Conservation (phyloP, 2,888 invertebrate genomes). For the Elegia similella region DNA sequence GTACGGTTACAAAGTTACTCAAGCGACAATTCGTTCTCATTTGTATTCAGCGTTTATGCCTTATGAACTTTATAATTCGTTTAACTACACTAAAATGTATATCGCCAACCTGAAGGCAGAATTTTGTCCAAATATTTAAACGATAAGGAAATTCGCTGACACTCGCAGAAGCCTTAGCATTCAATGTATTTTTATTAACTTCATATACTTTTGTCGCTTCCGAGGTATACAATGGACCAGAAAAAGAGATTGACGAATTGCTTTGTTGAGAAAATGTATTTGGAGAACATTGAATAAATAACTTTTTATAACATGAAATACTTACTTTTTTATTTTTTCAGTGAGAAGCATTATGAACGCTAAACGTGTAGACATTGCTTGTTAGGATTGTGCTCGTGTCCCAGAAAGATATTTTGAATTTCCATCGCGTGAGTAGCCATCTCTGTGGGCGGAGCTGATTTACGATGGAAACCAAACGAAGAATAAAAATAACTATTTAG, state of each 20-base stretch:
- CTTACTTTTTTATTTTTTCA: too few relatives aligned
- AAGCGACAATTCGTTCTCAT: slow-evolving; percentile 1
- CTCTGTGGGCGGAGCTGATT: too few relatives aligned
- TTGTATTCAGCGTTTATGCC: slow-evolving; percentile 1
- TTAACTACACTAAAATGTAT: background rate
- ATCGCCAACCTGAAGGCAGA: background rate
- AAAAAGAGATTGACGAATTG: slow-evolving; percentile 7
- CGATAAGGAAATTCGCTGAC: slow-evolving; percentile 1
- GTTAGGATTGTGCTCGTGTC: too few relatives aligned
- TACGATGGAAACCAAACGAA: too few relatives aligned
- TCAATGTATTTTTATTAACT: slow-evolving; percentile 8
- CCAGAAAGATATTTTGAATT: too few relatives aligned
- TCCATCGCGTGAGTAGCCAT: too few relatives aligned
- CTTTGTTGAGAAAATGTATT: slow-evolving; percentile 1
- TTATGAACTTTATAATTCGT: slow-evolving; percentile 1
- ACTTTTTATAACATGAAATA: background rate
- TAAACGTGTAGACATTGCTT: too few relatives aligned
- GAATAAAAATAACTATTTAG: too few relatives aligned
- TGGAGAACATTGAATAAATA: background rate
- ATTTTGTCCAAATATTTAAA: background rate
- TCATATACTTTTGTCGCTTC: background rate
- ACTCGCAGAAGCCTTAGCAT: background rate
- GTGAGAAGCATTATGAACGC: too few relatives aligned
- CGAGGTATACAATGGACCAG: background rate
- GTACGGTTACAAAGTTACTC: background rate